Conservation (phyloP, 2,797 vertebrate species). For the Malacoctenus gilli region DNA sequence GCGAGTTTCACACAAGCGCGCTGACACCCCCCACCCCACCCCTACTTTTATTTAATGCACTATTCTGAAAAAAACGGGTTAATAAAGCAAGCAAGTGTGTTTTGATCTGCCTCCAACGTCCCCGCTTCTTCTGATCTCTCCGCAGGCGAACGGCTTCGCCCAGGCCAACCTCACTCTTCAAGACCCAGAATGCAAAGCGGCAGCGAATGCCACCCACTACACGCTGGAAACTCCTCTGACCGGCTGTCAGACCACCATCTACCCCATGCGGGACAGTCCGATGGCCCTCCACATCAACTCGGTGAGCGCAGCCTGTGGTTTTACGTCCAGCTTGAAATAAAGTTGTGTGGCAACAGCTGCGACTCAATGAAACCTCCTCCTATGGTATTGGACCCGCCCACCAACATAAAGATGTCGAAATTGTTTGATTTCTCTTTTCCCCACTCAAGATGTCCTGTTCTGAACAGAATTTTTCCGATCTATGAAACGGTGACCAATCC, state of each 20-base stretch:
- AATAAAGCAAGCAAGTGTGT: conserved; percentile 41
- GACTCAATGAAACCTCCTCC: neutral
- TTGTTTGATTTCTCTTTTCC: neutral
- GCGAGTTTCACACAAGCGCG: conserved; percentile 30
- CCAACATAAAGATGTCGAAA: neutral
- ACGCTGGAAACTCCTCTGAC: conserved; percentile 88
- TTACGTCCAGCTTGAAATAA: neutral
- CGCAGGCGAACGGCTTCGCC: conserved; percentile 83
- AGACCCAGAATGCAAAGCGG: conserved; percentile 91
- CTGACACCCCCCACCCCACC: conserved; percentile 1
- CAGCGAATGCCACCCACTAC: conserved; percentile 91
- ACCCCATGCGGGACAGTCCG: conserved; percentile 63
- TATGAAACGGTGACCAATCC: too few species aligned
- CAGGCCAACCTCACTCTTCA: conserved; percentile 88
- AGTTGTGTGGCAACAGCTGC: neutral
- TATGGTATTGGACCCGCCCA: neutral
- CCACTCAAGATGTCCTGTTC: too few species aligned
- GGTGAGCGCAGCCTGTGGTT: conserved; percentile 82
- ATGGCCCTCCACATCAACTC: conserved; percentile 88
- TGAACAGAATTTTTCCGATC: too few species aligned
- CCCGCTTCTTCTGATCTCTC: conserved; percentile 35
- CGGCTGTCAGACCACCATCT: conserved; percentile 84
- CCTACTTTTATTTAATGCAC: conserved; percentile 19
- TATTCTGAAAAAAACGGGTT: conserved; percentile 54
- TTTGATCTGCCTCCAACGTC: conserved; percentile 47